Base-by-base conservation (phyloP, 2,797 vertebrate genomes). In the Smutsia temminckii region DNA sequence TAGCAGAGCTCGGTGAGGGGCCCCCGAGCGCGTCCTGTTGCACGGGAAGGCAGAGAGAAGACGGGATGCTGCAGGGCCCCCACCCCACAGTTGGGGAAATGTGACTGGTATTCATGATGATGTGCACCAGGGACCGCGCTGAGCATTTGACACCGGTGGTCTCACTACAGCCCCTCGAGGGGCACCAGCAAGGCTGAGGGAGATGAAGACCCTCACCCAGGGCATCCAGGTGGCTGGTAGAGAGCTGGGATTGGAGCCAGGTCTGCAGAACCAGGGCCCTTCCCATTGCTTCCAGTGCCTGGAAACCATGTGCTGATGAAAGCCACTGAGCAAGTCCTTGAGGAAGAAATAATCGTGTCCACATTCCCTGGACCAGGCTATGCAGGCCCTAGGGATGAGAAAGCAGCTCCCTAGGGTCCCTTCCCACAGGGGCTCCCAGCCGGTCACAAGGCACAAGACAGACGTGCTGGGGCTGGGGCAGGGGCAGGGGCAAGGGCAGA, bases 31-130 rank as follows among this genome's bases (percentile, higher is more conserved):
- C 51, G 34, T 89, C 57, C 9, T 23, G 34, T 42, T 29, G 6
- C 14, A 25, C 78, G 34, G 37, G 64, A 40, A 40, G 32, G 5
- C 7, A 5, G n/a, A 20, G 13, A 27, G 66, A 68, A 63, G 49
- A 46, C 2, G 5, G 6, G 25, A 40, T 11, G 8, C 7, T 2
- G 23, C 21, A 49, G 61, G 34, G 20, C 8, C 23, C 29, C 11
- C 1, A 21, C 8, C 53, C 20, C n/a, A 0, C 6, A 25, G 23
- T 5, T 5, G 32, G 32, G 8, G 16, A 18, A 8, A 25, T 2
- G 7, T 49, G 32, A 66, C 20, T 3, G 12, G 21, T 4, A 49
- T 17, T 32, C 13, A 16, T 11, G 7, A 20, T 4, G 2, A 9
- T 25, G 13, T 20, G 6, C 8, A 23, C 49, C n/a, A 4, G 32